Percentiles rank a stretch among this genome's conserved stretches.
Conservation (phyloP, 2,797 vertebrate genomes). For the Pangasius larnaudii region DNA sequence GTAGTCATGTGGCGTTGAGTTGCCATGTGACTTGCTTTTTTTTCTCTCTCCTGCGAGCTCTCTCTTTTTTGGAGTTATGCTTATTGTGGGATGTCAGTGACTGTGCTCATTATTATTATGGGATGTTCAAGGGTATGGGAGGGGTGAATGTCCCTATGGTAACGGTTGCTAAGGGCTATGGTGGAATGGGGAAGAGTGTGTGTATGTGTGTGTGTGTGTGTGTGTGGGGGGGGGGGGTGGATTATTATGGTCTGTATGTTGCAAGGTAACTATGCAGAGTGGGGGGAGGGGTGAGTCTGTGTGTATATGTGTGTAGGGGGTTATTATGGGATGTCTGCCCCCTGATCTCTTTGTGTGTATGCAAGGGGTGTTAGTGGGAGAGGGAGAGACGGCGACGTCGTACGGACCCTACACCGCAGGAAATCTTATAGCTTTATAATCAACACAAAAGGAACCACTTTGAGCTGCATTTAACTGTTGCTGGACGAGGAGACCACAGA, state of each 20-base stretch:
- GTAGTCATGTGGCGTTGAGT: constrained; percentile 76
- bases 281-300: constrained; percentile 77
- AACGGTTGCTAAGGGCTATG: constrained; percentile 80
- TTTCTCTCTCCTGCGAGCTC: constrained; percentile 55
- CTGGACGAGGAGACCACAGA: constrained; percentile 50
- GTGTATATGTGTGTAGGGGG: constrained; percentile 70
- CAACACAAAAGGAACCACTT: constrained; percentile 55
- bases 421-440: constrained; percentile 53
- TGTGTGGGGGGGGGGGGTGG: constrained; percentile 70
- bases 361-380: constrained; percentile 79
- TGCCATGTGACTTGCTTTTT: constrained; percentile 73
- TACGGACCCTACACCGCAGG: constrained; percentile 71
- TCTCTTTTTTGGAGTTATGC: constrained; percentile 82
- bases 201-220: constrained; percentile 66
- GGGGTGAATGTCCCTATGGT: constrained; percentile 74
- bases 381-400: constrained; percentile 75
- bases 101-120: constrained; percentile 83
- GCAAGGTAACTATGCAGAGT: constrained; percentile 89
- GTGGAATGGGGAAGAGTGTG: constrained; percentile 81
- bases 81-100: constrained; percentile 87
- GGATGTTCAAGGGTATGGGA: constrained; percentile 74
- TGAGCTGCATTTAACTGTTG: constrained; percentile 50
- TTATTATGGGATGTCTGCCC: constrained; percentile 88
- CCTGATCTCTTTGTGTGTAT: constrained; percentile 88
- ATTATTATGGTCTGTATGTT: constrained; percentile 91